A percentile compares a stretch with the other conserved stretches of the same genome.
Conservation (phyloP, 2,113 vertebrate species). For the Sinocyclocheilus maitianheensis region DNA sequence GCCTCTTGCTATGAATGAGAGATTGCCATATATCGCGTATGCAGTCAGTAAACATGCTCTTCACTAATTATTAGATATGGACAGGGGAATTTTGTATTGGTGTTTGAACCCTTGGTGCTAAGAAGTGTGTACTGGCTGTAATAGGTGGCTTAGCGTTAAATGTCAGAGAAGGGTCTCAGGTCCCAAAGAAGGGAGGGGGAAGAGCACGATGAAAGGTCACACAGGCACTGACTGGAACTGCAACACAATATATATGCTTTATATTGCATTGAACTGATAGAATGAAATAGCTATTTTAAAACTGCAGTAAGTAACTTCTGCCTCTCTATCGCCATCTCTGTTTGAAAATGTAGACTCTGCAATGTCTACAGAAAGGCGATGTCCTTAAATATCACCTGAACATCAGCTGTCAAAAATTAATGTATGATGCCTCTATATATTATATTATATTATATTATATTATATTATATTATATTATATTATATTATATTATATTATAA, state of each 20-base stretch:
- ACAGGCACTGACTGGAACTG: slow-evolving; percentile 1
- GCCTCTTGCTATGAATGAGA: neutral
- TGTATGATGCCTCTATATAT: no score
- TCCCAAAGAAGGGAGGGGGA: slow-evolving; percentile 55
- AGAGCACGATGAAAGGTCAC: slow-evolving; percentile 53
- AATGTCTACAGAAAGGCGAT: neutral
- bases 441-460: no score
- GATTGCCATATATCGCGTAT: slow-evolving; percentile 33
- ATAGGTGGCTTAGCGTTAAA: slow-evolving; percentile 75
- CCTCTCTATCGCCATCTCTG: no score
- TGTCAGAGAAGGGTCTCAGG: slow-evolving; percentile 72
- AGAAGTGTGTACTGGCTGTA: slow-evolving; percentile 70
- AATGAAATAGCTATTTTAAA: no score
- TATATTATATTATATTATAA: no score
- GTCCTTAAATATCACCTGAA: slow-evolving; percentile 38
- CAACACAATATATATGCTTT: no score
- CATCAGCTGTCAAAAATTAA: no score
- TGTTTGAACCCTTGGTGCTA: slow-evolving; percentile 70
- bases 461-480: no score
- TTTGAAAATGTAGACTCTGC: neutral
- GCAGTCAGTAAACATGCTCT: slow-evolving; percentile 63
- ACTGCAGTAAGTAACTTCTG: no score
- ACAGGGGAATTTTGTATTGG: slow-evolving; percentile 70
- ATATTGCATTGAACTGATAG: no score
- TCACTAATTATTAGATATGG: slow-evolving; percentile 72